Evolutionary conservation across 2,113 vertebrate species (phyloP), one percentile per base, ranked within the genome.

Genomic region (Speoplatyrhinus poulsoni): DNA sequence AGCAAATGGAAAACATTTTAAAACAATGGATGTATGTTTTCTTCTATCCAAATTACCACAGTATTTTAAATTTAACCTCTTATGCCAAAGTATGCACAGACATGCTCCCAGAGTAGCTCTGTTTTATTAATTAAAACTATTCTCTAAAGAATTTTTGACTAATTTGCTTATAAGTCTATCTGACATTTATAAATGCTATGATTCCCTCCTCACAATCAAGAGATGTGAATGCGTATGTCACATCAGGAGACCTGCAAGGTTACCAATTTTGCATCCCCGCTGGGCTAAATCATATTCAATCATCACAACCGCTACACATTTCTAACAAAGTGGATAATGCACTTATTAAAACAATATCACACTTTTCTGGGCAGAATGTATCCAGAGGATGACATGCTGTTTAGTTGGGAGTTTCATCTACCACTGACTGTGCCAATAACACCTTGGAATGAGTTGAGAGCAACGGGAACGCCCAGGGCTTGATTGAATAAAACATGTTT

Each of bases 401-500:
- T 80, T 19, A 53, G 69, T 69, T 75, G 72, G 46, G 65, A 68
- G 82, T 80, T 88, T 89, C 85, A 88, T 93, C 87, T 89, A 86
- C 90, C 87, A 53, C 91, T 68, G 72, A 77, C 87, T 78, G 86
- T 19, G 85, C 68, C 70, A 60, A 49, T 49, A 81, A 76, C 75
- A 81, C 82, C 69, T 85, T 62, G 67, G 68, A 75, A 77, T 48
- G 77, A 81, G 70, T 62, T 50, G 66, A 68, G 57, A 67, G 63
- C 69, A 61, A 67, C 64, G 16, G 8, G 66, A 65, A 59, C 3
- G 67, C 75, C 47, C 17, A 17, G 60, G 80, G 79, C 81, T 79
- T 85, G 84, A 86, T 84, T 89, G 82, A 89, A 90, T 85, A 86
- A 90, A 92, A 88, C 79, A 85, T 87, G 78, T 82, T 82, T 90